Conservation (phyloP, 2,113 vertebrate genomes). For the Indicator maculatus region DNA sequence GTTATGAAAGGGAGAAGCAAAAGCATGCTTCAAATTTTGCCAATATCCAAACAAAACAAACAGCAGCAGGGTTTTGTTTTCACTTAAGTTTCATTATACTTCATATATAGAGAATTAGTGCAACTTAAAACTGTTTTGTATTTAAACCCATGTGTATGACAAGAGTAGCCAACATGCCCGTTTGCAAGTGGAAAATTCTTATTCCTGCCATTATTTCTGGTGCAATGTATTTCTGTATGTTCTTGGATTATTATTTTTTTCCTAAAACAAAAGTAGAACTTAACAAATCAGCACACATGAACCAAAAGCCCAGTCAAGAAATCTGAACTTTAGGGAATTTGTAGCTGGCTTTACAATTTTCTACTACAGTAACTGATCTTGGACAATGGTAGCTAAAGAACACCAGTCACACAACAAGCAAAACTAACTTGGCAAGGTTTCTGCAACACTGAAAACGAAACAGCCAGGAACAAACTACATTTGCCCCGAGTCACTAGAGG, state of each 20-base stretch:
- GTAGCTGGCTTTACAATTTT: not conserved
- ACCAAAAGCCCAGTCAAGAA: conserved; percentile 6
- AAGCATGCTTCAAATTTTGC: conserved; percentile 4
- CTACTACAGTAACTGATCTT: not conserved
- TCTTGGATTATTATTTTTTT: not conserved
- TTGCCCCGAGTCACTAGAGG: not conserved
- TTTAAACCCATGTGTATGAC: conserved; percentile 46
- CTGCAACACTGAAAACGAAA: not conserved
- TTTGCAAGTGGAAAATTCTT: conserved; percentile 51
- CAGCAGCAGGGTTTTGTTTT: conserved; percentile 66
- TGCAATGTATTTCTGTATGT: not conserved
- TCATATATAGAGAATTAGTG: conserved; percentile 50
- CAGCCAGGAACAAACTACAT: not conserved
- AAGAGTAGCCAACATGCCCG: not conserved
- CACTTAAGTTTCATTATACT: conserved; percentile 59
- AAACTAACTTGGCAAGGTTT: not conserved
- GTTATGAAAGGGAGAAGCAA: conserved; percentile 26
- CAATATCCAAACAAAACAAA: conserved; percentile 65
- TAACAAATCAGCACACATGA: conserved; percentile 45
- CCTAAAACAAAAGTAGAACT: conserved; percentile 7
- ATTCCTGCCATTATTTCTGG: conserved; percentile 20
- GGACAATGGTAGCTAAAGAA: not conserved
- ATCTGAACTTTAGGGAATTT: not conserved
- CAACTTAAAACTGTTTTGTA: conserved; percentile 49
- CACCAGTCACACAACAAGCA: not conserved